Conservation (phyloP, 2,888 invertebrate species). For the Ramazzottius varieornatus region DNA sequence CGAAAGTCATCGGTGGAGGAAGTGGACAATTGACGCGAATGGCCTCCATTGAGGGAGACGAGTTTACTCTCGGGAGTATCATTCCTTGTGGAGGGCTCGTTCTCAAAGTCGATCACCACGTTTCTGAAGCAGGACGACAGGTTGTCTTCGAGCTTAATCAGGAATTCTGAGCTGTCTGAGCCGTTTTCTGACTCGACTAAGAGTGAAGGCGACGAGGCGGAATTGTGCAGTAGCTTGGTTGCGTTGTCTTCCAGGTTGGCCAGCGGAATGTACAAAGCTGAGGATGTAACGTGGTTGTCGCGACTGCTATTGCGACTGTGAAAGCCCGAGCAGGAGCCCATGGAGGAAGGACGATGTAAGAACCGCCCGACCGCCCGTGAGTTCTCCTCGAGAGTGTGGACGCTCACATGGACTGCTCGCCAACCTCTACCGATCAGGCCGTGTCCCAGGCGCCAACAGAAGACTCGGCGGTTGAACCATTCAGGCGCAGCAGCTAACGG, state of each 20-base stretch:
- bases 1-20: not conserved
- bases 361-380: no score
- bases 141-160: not conserved
- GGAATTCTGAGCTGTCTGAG: not conserved
- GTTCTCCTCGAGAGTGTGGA: no score
- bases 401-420: no score
- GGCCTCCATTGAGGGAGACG: not conserved
- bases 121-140: not conserved
- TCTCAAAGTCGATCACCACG: not conserved
- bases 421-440: no score
- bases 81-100: not conserved
- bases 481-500: no score
- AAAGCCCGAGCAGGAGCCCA: not conserved
- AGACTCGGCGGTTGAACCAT: no score
- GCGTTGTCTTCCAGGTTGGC: no score
- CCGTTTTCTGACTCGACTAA: not conserved
- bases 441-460: no score
- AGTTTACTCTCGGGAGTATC: not conserved
- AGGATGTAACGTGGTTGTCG: not conserved
- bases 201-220: no score
- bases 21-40: not conserved
- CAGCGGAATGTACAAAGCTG: no score
- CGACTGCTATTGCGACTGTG: not conserved
- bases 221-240: no score
- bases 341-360: no score